phyloP scores from a whole-genome alignment of 2,797 vertebrate species.

The Premnoplex brunnescens region DNA sequence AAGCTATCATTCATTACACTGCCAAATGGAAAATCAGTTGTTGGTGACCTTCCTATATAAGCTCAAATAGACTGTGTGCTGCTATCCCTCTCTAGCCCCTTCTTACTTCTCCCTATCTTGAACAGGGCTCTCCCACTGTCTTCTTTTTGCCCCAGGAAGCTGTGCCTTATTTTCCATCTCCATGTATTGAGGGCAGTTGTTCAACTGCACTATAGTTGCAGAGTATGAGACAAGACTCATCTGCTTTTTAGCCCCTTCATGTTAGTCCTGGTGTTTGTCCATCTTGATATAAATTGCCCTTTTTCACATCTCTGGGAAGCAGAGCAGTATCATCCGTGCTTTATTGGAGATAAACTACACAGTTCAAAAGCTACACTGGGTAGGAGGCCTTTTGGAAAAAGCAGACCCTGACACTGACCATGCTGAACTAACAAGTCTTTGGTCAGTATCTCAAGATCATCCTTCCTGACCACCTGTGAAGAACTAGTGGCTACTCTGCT shows the following conservation, averaged over 20 bases:
- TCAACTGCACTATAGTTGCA: neutral
- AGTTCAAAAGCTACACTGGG: neutral
- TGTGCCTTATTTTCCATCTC: neutral
- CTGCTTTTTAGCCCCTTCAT: neutral
- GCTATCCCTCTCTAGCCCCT: neutral
- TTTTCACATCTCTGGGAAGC: neutral
- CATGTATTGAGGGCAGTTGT: neutral
- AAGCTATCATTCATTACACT: neutral
- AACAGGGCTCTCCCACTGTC: neutral
- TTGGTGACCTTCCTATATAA: neutral
- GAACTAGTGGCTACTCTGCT: neutral
- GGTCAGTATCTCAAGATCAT: neutral
- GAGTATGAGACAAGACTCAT: neutral
- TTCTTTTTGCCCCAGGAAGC: neutral
- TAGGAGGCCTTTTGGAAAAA: neutral
- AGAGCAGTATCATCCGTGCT: neutral
- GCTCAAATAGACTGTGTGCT: neutral
- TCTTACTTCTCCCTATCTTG: neutral
- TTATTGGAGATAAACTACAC: neutral
- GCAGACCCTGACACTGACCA: neutral
- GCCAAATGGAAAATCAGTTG: neutral
- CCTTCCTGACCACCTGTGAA: neutral
- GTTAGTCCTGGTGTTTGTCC: neutral
- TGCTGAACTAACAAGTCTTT: neutral
- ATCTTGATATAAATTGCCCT: neutral